Evolutionary conservation across 2,797 vertebrate species (phyloP).

Genomic region (Dicrostonyx torquatus): DNA sequence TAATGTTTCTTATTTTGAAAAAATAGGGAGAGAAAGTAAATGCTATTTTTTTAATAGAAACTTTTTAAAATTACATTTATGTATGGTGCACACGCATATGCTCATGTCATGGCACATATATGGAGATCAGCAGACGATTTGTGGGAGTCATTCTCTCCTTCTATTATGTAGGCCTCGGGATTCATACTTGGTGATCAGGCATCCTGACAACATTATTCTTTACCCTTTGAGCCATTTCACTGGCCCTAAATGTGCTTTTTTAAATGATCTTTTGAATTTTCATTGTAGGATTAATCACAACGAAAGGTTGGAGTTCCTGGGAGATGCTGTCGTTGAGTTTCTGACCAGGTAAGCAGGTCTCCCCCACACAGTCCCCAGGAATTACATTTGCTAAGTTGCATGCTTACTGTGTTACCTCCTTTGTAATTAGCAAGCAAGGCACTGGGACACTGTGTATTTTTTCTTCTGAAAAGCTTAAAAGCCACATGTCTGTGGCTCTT

Average conservation of each 20-base stretch:
- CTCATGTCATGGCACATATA: background rate
- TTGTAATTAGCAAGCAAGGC: constrained; percentile 58
- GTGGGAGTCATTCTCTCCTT: background rate
- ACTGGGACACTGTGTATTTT: background rate
- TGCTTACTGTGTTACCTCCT: constrained; percentile 10
- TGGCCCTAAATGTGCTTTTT: background rate
- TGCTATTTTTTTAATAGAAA: background rate
- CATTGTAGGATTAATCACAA: constrained; percentile 97
- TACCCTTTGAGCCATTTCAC: background rate
- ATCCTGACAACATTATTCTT: background rate
- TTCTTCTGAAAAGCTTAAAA: constrained; percentile 55
- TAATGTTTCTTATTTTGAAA: background rate
- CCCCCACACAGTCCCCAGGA: background rate
- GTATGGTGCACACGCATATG: background rate
- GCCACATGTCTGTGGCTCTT: constrained; percentile 39
- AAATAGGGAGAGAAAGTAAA: constrained; percentile 10
- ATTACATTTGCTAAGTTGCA: constrained; percentile 38
- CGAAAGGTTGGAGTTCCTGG: constrained; percentile 97
- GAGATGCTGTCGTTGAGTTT: constrained; percentile 99
- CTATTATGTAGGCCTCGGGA: no score
- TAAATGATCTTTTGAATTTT: constrained; percentile 67
- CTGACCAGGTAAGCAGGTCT: constrained; percentile 94
- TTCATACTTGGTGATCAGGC: no score
- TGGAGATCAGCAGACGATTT: background rate
- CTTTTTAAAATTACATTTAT: background rate